Conservation (phyloP, 2,113 vertebrate species). For the Pomatorhinus ruficollis region DNA sequence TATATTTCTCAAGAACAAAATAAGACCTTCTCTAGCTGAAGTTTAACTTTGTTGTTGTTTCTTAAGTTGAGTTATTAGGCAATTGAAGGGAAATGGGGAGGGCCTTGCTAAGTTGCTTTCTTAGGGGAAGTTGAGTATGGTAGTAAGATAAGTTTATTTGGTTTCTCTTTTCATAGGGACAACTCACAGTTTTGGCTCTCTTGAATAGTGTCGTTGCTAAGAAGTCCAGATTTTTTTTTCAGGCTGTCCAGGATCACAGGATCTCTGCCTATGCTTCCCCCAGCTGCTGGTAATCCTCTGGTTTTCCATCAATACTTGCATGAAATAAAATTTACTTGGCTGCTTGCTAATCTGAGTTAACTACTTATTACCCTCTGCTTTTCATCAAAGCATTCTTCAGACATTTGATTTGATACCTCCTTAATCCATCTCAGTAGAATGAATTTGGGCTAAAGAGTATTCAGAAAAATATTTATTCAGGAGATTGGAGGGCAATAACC, state of each 20-base stretch:
- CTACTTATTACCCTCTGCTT: background rate
- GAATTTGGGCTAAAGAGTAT: background rate
- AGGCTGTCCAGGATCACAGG: background rate
- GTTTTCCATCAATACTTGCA: background rate
- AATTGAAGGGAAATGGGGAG: background rate
- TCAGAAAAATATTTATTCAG: background rate
- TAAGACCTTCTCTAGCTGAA: background rate
- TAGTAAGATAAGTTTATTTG: background rate
- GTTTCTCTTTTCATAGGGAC: background rate
- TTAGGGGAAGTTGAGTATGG: background rate
- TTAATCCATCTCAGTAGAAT: background rate
- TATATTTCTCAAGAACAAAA: background rate
- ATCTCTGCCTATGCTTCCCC: background rate
- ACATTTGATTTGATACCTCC: background rate
- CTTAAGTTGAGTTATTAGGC: background rate
- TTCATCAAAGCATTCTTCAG: background rate
- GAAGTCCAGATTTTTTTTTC: background rate
- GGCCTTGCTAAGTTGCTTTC: background rate
- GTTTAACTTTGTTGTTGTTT: background rate
- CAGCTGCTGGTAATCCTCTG: background rate
- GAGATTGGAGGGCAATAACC: background rate
- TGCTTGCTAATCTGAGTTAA: background rate
- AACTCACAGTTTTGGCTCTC: background rate
- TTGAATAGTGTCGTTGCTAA: background rate
- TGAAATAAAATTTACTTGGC: background rate